These are phyloP conservation scores for Drosophila sp. DNA, from an alignment of 1,140 invertebrate species.

Conservation along the genomic window DNA sequence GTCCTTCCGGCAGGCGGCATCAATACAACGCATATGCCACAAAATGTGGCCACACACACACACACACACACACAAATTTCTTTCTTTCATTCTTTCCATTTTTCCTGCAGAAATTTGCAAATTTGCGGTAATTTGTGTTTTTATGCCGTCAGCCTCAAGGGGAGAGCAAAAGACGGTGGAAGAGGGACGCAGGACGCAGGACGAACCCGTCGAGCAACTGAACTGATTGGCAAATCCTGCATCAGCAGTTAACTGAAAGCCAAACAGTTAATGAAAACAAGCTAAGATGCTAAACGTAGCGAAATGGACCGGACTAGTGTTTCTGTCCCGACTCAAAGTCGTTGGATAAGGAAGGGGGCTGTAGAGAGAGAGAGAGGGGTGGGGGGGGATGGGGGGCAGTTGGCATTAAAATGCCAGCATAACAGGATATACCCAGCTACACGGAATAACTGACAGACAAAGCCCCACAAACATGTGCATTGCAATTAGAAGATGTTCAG, in stretches of 20 bases:
- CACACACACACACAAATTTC: slow-evolving; percentile 15
- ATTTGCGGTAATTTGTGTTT: slow-evolving; percentile 62
- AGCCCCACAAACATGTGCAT: slow-evolving; percentile 27
- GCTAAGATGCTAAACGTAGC: slow-evolving; percentile 28
- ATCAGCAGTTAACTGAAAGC: slow-evolving; percentile 71
- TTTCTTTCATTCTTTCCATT: slow-evolving; percentile 47
- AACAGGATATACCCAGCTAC: slow-evolving; percentile 24
- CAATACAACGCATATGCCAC: slow-evolving; percentile 50
- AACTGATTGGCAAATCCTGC: slow-evolving; percentile 75
- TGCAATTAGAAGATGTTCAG: slow-evolving; percentile 43
- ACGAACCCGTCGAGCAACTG: slow-evolving; percentile 9
- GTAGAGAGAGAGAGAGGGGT: no score
- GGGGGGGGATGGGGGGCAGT: slow-evolving; percentile 1
- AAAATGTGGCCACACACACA: slow-evolving; percentile 36
- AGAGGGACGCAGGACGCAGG: slow-evolving; percentile 16
- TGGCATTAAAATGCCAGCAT: slow-evolving; percentile 39
- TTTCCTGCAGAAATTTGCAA: slow-evolving; percentile 52
- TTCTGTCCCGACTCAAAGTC: background rate
- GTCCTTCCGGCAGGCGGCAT: slow-evolving; percentile 68
- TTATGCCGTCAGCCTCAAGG: slow-evolving; percentile 15
- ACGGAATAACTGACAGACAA: slow-evolving; percentile 39
- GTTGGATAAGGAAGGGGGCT: background rate
- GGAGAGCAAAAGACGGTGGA: slow-evolving; percentile 10
- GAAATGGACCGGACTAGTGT: background rate
- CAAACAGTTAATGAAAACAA: slow-evolving; percentile 56